These are phyloP conservation scores for Chromis chromis DNA, from an alignment of 2,797 vertebrate species.

Conservation along the genomic window DNA sequence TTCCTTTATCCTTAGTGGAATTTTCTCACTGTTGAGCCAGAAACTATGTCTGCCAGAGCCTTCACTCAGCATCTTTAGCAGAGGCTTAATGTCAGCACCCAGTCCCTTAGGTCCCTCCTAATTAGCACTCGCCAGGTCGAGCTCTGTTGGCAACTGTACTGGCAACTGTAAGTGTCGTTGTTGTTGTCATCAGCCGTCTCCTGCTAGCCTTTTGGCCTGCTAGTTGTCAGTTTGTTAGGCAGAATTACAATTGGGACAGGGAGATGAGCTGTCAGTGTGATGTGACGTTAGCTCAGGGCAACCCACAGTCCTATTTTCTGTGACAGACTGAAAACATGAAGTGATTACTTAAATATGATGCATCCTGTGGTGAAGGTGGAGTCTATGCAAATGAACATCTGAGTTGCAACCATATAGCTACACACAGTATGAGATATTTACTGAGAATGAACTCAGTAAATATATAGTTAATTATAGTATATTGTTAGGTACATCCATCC, in stretches of 20 bases:
- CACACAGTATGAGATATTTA: neutral
- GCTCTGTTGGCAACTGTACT: slow-evolving; percentile 15
- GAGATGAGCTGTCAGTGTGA: slow-evolving; percentile 63
- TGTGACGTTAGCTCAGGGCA: slow-evolving; percentile 40
- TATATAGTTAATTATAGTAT: too few species aligned
- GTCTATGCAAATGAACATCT: neutral
- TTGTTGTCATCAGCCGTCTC: slow-evolving; percentile 35
- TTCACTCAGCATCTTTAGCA: slow-evolving; percentile 27
- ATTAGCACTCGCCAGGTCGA: slow-evolving; percentile 38
- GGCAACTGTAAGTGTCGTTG: slow-evolving; percentile 16
- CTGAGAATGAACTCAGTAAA: too few species aligned
- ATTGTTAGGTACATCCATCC: too few species aligned
- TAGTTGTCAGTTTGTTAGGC: slow-evolving; percentile 61
- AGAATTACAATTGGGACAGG: slow-evolving; percentile 59
- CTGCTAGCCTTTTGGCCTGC: slow-evolving; percentile 38
- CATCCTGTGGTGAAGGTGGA: neutral
- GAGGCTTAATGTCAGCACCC: slow-evolving; percentile 37
- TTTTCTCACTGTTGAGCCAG: slow-evolving; percentile 45
- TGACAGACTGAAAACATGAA: slow-evolving; percentile 52
- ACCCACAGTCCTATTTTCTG: slow-evolving; percentile 24
- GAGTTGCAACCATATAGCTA: neutral
- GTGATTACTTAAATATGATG: slow-evolving; percentile 38
- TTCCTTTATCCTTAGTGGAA: slow-evolving; percentile 52
- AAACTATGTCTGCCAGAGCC: slow-evolving; percentile 37
- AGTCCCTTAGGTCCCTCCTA: slow-evolving; percentile 13